Evolutionary conservation across 2,888 invertebrate species (phyloP).

Genomic region (Lumbricus terrestris): DNA sequence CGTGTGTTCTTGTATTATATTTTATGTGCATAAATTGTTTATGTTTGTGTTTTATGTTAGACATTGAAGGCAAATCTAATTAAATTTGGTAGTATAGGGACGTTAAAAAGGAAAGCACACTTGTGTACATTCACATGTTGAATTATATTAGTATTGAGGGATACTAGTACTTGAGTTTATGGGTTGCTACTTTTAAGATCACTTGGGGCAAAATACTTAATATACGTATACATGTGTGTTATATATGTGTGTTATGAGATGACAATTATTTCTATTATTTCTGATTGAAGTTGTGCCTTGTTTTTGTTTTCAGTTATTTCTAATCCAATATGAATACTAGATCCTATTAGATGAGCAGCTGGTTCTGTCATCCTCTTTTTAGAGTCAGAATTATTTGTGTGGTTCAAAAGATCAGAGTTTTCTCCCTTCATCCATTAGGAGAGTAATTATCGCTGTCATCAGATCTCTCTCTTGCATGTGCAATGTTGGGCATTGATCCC

Average conservation of each 20-base stretch:
- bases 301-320: background rate
- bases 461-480: background rate
- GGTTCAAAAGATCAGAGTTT: conserved; percentile 3
- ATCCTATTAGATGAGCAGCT: background rate
- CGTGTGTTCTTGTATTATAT: too few relatives aligned
- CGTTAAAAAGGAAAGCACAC: too few relatives aligned
- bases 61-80: too few relatives aligned
- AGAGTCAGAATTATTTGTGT: background rate
- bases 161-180: background rate
- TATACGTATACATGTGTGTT: too few relatives aligned
- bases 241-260: background rate
- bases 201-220: background rate
- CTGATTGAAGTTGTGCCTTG: background rate
- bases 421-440: background rate
- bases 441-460: background rate
- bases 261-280: background rate
- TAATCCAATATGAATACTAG: background rate
- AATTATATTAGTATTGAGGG: too few relatives aligned
- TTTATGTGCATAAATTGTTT: too few relatives aligned
- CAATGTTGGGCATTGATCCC: background rate
- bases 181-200: background rate
- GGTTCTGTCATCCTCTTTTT: background rate
- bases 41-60: too few relatives aligned
- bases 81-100: too few relatives aligned
- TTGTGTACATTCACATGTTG: too few relatives aligned